Conservation (phyloP, 2,888 invertebrate genomes). For the Entomobrya proxima region DNA sequence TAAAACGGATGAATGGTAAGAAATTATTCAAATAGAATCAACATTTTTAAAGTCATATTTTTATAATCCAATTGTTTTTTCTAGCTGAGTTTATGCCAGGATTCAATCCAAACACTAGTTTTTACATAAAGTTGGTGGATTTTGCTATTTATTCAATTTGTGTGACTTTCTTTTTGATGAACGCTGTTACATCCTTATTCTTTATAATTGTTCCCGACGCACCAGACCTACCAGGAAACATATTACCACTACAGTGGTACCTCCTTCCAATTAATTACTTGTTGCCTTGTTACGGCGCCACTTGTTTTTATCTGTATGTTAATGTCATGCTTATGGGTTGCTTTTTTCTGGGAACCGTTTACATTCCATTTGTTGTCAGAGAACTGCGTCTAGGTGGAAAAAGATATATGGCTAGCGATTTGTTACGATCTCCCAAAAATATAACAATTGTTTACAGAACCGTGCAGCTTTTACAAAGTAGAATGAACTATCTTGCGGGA, state of each 20-base stretch:
- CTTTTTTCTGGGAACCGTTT: not conserved
- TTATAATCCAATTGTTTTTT: too few species aligned
- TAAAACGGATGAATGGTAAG: too few species aligned
- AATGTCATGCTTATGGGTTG: not conserved
- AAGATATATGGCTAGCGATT: not conserved
- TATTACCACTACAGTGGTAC: not conserved
- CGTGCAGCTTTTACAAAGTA: not conserved
- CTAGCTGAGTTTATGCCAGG: too few species aligned
- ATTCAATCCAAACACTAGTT: too few species aligned
- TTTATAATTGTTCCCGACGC: not conserved
- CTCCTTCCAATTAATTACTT: not conserved
- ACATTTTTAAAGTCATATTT: too few species aligned
- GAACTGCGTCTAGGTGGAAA: not conserved
- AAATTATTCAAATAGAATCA: too few species aligned
- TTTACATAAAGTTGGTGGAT: too few species aligned
- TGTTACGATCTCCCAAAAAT: not conserved
- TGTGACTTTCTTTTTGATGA: too few species aligned
- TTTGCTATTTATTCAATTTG: too few species aligned
- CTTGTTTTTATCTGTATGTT: not conserved
- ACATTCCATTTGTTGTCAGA: not conserved
- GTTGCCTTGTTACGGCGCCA: not conserved
- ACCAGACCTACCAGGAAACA: not conserved
- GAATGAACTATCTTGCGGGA: not conserved
- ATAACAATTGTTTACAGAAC: not conserved
- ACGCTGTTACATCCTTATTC: too few species aligned